These are phyloP conservation scores for Ricordea florida DNA, from an alignment of 92 coral and sea anemone genomes.

Conservation along the genomic window DNA sequence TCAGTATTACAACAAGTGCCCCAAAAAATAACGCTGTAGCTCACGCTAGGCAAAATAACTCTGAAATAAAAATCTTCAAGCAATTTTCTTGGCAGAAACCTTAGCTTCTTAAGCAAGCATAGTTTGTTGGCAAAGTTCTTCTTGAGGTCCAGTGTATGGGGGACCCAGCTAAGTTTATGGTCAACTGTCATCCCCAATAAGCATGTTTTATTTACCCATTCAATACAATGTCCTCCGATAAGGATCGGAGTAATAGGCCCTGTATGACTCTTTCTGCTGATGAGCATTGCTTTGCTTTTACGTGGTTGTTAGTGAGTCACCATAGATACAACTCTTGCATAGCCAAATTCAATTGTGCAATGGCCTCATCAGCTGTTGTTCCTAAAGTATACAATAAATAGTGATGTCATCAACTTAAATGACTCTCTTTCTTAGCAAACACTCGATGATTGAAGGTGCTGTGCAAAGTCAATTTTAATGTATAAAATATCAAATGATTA, in stretches of 20 bases:
- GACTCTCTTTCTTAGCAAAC: too few relatives aligned
- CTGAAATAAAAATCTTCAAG: not conserved
- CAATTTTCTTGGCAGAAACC: conserved; percentile 12
- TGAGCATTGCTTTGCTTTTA: conserved; percentile 27
- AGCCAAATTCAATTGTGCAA: conserved; percentile 15
- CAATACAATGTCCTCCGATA: not conserved
- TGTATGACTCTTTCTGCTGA: not conserved
- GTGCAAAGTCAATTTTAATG: too few relatives aligned
- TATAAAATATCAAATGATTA: too few relatives aligned
- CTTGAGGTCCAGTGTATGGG: conserved; percentile 29
- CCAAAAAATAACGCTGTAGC: not conserved
- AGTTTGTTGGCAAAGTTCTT: conserved; percentile 13
- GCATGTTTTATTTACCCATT: conserved; percentile 8
- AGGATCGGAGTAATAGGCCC: not conserved
- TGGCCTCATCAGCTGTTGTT: conserved; percentile 3
- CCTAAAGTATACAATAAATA: conserved; percentile 18
- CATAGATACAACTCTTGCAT: conserved; percentile 1
- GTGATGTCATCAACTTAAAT: conserved; percentile 49
- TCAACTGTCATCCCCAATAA: conserved; percentile 20
- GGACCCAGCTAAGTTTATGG: conserved; percentile 12
- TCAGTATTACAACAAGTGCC: not conserved
- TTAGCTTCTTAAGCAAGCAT: conserved; percentile 8
- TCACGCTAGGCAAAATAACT: not conserved
- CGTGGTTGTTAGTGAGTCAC: conserved; percentile 5
- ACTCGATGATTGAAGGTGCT: too few relatives aligned